Evolutionary conservation across 2,888 invertebrate genomes (phyloP).

Genomic region (Leptopterna dolabrata): DNA sequence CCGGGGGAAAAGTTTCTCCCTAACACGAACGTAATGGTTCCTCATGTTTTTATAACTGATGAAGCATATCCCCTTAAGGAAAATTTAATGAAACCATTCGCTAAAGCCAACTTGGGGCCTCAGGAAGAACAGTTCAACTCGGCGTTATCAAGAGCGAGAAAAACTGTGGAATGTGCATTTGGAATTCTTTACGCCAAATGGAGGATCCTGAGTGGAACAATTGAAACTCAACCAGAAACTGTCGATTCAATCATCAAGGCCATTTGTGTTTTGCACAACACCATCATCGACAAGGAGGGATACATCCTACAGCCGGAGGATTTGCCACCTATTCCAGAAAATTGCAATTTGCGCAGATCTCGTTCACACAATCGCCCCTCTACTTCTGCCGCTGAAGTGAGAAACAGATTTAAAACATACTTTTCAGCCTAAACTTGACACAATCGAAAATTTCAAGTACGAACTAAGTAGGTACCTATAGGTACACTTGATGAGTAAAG

Average conservation of each 20-base stretch:
- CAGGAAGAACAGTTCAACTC: constrained; percentile 42
- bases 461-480: too few relatives aligned
- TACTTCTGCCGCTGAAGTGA: neutral
- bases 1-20: too few relatives aligned
- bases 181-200: constrained; percentile 55
- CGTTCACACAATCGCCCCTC: neutral
- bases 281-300: constrained; percentile 55
- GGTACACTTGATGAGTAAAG: too few relatives aligned
- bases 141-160: constrained; percentile 26
- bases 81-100: too few relatives aligned
- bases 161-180: constrained; percentile 55
- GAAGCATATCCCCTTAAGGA: too few relatives aligned
- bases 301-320: neutral
- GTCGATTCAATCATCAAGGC: constrained; percentile 52
- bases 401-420: neutral
- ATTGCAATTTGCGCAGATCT: neutral
- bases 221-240: constrained; percentile 23
- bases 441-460: too few relatives aligned
- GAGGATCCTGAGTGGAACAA: constrained; percentile 48
- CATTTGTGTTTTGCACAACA: constrained; percentile 57
- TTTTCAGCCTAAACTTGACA: too few relatives aligned
- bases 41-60: too few relatives aligned
- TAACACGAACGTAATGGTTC: too few relatives aligned
- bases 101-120: too few relatives aligned
- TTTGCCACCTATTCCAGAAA: neutral